A percentile compares a stretch with the other conserved stretches of the same genome.
phyloP scores from a whole-genome alignment of 2,888 invertebrate species.

The Apotomis capreana region DNA sequence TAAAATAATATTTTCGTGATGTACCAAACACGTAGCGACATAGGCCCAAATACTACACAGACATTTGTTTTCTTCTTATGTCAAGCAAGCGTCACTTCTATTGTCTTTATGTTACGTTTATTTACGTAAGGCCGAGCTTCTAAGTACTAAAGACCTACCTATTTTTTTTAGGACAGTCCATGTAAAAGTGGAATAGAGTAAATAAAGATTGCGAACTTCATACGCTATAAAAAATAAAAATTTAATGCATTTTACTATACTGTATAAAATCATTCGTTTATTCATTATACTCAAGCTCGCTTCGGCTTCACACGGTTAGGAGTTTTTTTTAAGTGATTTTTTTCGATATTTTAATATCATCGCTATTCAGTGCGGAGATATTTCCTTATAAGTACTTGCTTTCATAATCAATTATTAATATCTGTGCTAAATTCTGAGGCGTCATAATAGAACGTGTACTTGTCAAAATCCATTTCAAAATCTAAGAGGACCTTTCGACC shows the following conservation, averaged over 20 bases:
- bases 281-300: no score
- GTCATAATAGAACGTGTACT: no score
- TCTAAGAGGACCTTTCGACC: slow-evolving; percentile 16
- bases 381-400: slow-evolving; percentile 8
- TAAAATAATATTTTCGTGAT: slow-evolving; percentile 6
- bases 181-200: slow-evolving; percentile 20
- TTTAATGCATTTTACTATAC: no score
- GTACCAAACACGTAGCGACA: slow-evolving; percentile 11
- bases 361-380: slow-evolving; percentile 2
- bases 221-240: slow-evolving; percentile 15
- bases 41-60: slow-evolving; percentile 2
- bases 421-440: slow-evolving; percentile 18
- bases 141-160: no score
- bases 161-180: background rate
- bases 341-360: slow-evolving; percentile 2
- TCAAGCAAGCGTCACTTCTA: slow-evolving; percentile 12
- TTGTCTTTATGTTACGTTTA: slow-evolving; percentile 14
- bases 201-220: slow-evolving; percentile 15
- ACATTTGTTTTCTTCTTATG: slow-evolving; percentile 12
- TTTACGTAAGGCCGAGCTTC: no score
- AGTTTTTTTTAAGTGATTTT: no score
- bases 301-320: no score
- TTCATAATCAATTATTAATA: slow-evolving; percentile 23
- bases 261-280: no score
- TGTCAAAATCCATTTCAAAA: slow-evolving; percentile 25